Evolutionary conservation across 2,888 invertebrate genomes (phyloP), one percentile per base, ranked within the genome.

Genomic region (Chloroclysta siterata): DNA sequence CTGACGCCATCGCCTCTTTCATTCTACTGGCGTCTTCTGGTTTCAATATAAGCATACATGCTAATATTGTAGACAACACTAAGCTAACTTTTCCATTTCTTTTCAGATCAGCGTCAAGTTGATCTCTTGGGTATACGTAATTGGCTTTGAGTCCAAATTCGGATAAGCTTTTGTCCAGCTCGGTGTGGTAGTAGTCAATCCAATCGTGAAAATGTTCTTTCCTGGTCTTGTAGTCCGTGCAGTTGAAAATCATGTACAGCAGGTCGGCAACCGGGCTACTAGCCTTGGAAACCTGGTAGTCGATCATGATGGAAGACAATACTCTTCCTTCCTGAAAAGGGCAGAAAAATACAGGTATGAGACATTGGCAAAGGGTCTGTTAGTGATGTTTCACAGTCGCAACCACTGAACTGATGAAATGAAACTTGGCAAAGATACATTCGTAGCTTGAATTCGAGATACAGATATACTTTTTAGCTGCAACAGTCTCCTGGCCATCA

Each of bases 241-340:
- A 78, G 64, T 72, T 78, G 52, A 82, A 76, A 4, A 81, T 63
- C 58, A 79, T 71, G 62, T 77, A 77, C 0, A 72, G 63, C 0
- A 82, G 46, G 41, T 82, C 82, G 10, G 53, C 48, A 7, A 68
- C 74, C 0, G 81, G 82, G 15, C 63, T 72, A 11, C 63, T 63
- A 36, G 72, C 74, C 39, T 60, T 70, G 0, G 77, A 69, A 5
- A 75, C 5, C 61, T 83, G 82, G 59, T 82, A 82, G 65, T 82
- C 82, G 10, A 82, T 79, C 60, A 81, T 69, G 5, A 80, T 66
- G 6, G 74, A 71, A n/a, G 72, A 67, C 0, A 67, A 46, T 0
- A 76, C 60, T 5, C 59, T 59, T 5, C 70, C 70, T 6, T 61
- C 70, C 79, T 81, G 71, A 56, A 78, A 56, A 76, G 0, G 13